These are phyloP conservation scores for Drosophila virilis DNA, from an alignment of 1,140 invertebrate genomes.

Conservation along the genomic window DNA sequence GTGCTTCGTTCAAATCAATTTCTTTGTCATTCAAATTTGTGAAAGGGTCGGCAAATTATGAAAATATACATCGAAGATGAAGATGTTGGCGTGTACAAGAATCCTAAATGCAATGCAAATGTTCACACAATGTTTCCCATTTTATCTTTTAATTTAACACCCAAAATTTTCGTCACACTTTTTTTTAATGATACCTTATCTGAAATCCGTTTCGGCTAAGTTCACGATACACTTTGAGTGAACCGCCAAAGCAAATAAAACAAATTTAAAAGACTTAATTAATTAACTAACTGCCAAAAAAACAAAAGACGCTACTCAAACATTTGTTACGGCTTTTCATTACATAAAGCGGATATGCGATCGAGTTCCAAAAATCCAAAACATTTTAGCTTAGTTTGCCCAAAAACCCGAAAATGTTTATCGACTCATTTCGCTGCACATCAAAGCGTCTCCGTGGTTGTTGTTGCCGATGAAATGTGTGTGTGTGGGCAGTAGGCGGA, in stretches of 20 bases:
- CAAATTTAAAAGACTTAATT: conserved; percentile 70
- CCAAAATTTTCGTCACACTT: conserved; percentile 25
- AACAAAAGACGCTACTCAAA: conserved; percentile 55
- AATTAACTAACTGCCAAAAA: conserved; percentile 52
- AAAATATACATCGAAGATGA: too few species aligned
- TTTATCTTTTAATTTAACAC: background rate
- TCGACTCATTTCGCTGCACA: conserved; percentile 38
- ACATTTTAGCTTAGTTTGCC: background rate
- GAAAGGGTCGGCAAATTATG: too few species aligned
- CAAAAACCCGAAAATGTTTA: conserved; percentile 32
- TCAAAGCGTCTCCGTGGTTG: conserved; percentile 29
- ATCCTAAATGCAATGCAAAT: background rate
- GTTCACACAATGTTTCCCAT: background rate
- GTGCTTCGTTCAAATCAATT: too few species aligned
- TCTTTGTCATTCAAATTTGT: too few species aligned
- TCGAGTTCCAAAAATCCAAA: conserved; percentile 21
- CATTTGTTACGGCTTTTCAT: conserved; percentile 51
- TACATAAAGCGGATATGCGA: conserved; percentile 54
- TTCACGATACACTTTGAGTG: conserved; percentile 24
- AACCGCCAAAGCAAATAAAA: conserved; percentile 42
- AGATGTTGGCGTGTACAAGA: too few species aligned
- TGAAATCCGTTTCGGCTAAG: conserved; percentile 9
- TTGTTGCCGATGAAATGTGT: conserved; percentile 11
- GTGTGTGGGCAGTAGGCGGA: conserved; percentile 45
- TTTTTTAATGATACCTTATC: background rate